These are phyloP conservation scores for Reticulitermes lucifugus DNA, from an alignment of 2,888 invertebrate species.

Conservation along the genomic window DNA sequence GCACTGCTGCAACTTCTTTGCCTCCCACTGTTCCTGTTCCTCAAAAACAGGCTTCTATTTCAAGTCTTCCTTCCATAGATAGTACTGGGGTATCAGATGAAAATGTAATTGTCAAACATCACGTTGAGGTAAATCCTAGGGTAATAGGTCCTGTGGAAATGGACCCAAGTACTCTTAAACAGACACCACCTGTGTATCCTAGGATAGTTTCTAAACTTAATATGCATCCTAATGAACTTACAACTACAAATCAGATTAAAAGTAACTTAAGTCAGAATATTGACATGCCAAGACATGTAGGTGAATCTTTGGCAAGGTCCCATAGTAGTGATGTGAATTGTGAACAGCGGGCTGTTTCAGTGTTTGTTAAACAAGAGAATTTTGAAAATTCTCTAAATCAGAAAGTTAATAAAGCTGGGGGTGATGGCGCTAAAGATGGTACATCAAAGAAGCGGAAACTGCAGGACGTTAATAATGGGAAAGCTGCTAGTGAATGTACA, in stretches of 20 bases:
- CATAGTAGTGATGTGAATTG: background rate
- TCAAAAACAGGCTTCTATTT: background rate
- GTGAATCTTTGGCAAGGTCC: background rate
- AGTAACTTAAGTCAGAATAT: background rate
- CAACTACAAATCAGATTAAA: background rate
- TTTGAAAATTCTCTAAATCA: background rate
- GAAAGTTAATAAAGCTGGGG: background rate
- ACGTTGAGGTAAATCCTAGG: background rate
- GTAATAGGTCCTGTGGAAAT: background rate
- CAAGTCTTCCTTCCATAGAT: too few relatives aligned
- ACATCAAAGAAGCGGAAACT: background rate
- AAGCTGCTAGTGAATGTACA: background rate
- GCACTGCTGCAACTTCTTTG: background rate
- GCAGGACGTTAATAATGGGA: background rate
- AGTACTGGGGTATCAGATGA: too few relatives aligned
- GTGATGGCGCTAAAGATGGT: background rate
- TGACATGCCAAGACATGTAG: background rate
- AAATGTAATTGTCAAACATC: background rate
- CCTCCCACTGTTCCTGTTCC: background rate
- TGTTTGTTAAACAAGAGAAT: slow-evolving; percentile 6
- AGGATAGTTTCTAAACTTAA: background rate
- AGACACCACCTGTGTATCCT: background rate
- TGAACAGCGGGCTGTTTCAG: background rate
- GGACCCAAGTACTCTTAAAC: background rate
- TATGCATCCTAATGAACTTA: background rate